A percentile compares a stretch with the other conserved stretches of the same genome.
Evolutionary conservation across 2,113 vertebrate genomes (phyloP).

Genomic region (Cettia cetti): DNA sequence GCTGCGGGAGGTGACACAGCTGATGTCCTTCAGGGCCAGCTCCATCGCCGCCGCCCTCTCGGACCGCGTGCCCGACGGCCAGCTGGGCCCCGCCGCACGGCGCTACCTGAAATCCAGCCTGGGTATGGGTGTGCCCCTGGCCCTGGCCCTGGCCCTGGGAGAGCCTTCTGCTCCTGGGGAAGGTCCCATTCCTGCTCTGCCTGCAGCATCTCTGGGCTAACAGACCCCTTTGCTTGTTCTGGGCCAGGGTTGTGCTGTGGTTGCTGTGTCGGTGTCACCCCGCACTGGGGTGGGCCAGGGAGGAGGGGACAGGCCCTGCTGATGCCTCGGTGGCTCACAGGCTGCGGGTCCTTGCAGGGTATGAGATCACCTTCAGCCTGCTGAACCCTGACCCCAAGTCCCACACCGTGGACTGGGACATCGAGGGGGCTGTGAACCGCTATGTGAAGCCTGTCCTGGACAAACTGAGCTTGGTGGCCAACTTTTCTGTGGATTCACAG

Average conservation of each 20-base stretch:
- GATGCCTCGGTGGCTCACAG: background rate
- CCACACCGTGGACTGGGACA: constrained; percentile 88
- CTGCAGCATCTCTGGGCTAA: background rate
- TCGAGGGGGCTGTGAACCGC: constrained; percentile 80
- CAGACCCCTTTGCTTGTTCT: background rate
- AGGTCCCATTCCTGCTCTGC: accelerated
- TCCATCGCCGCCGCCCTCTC: constrained; percentile 82
- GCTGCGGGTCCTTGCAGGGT: constrained; percentile 70
- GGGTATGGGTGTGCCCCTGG: constrained; percentile 59
- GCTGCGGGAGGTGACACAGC: constrained; percentile 75
- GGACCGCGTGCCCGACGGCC: constrained; percentile 77
- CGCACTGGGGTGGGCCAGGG: accelerated
- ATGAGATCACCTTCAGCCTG: constrained; percentile 95
- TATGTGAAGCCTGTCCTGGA: constrained; percentile 87
- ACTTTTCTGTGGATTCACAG: constrained; percentile 96
- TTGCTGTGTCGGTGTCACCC: background rate
- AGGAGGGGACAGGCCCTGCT: background rate
- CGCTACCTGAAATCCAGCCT: constrained; percentile 92
- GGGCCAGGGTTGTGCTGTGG: accelerated
- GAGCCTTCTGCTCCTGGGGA: background rate
- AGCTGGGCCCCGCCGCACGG: constrained; percentile 81
- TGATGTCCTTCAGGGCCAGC: constrained; percentile 87
- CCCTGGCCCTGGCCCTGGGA: background rate
- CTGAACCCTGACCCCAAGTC: constrained; percentile 93
- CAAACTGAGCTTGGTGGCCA: constrained; percentile 83